Evolutionary conservation across 1,140 invertebrate genomes (phyloP).

Genomic region (Ceratosolen fusciceps): DNA sequence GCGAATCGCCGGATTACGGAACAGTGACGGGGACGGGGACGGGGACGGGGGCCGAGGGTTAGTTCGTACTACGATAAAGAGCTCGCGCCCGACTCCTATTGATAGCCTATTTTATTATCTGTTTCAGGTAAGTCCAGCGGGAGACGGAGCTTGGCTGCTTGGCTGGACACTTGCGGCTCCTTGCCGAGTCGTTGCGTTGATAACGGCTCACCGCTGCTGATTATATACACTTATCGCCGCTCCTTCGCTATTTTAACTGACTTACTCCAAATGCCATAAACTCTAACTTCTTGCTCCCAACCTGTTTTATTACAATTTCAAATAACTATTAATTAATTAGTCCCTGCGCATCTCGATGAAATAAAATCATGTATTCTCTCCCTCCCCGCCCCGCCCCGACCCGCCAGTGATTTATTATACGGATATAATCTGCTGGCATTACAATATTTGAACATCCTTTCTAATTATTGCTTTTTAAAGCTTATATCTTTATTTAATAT

Average conservation of each 20-base stretch:
- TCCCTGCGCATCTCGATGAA: not conserved
- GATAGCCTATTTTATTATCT: constrained; percentile 42
- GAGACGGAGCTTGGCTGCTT: not conserved
- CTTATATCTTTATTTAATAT: not conserved
- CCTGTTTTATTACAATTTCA: constrained; percentile 14
- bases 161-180: not conserved
- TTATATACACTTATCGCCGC: not conserved
- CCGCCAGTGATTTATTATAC: not conserved
- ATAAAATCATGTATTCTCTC: not conserved
- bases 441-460: not conserved
- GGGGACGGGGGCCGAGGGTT: too few species aligned
- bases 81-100: not conserved
- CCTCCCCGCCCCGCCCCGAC: too few species aligned
- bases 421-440: not conserved
- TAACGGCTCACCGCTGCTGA: not conserved
- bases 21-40: too few species aligned
- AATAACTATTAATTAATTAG: not conserved
- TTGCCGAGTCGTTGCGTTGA: not conserved
- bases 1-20: too few species aligned
- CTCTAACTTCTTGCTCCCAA: not conserved
- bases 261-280: not conserved
- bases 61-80: too few species aligned
- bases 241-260: not conserved
- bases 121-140: constrained; percentile 57
- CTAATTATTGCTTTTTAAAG: not conserved